These are phyloP conservation scores for Hypotaenidia philippensis DNA, from an alignment of 2,797 vertebrate genomes.

Conservation along the genomic window DNA sequence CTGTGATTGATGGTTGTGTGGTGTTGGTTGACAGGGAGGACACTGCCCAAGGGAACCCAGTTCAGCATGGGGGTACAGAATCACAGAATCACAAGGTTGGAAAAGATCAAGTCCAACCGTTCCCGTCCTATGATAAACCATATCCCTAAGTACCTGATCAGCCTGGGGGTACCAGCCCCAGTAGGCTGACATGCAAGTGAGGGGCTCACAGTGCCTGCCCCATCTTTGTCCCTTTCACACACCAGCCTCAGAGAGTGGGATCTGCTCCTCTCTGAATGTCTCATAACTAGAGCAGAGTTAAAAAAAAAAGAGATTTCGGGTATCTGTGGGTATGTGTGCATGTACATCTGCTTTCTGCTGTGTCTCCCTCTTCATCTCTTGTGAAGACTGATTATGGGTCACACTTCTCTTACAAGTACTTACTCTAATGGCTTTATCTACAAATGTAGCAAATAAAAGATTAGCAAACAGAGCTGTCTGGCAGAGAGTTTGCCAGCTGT, in stretches of 20 bases:
- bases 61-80: rapidly evolving
- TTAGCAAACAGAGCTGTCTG: not conserved
- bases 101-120: too few relatives aligned
- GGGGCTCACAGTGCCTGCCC: not conserved
- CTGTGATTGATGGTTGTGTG: not conserved
- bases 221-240: not conserved
- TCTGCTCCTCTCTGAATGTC: not conserved
- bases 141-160: not conserved
- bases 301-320: not conserved
- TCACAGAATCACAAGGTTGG: too few relatives aligned
- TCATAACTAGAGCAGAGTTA: not conserved
- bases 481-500: not conserved
- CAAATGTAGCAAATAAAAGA: not conserved
- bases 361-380: not conserved
- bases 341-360: not conserved
- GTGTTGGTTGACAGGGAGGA: rapidly evolving
- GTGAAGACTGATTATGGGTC: not conserved
- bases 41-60: not conserved
- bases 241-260: not conserved
- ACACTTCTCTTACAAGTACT: not conserved
- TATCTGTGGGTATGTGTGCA: rapidly evolving
- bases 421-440: not conserved
- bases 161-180: rapidly evolving
- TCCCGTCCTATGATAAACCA: too few relatives aligned
- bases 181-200: not conserved